Base-by-base conservation (phyloP, 92 coral and sea anemone genomes). In the Palythoa grandiflora region DNA sequence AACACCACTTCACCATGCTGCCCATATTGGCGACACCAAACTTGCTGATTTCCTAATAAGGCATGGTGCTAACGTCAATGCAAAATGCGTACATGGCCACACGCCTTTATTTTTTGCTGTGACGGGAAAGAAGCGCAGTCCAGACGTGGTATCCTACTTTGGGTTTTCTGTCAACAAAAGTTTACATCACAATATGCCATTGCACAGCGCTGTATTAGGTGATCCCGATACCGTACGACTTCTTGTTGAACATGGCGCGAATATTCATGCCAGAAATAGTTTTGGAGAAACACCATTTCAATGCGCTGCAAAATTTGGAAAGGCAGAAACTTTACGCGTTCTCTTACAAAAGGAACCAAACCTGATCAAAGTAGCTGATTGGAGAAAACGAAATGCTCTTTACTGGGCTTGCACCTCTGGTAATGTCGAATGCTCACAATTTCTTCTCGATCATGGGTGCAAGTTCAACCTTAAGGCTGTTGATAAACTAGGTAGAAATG, bases 1-100 rank as follows among this genome's bases (percentile, higher is more conserved):
- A 81, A 81, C 86, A 15, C 75, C 86, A 2, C 86, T 81, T 81
- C 86, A 81, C 53, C 15, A 35, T 68, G 75, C 86, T 61, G 86
- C 86, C 28, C 7, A 21, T 38, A 63, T 35, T 74, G 60, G 6
- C 75, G 61, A 28, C 28, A 28, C 28, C 28, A 28, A 28, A 28
- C 28, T 28, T 28, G 28, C 28, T 28, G 28, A 28, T 63, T 38
- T 81, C 35, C 75, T 81, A 38, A 61, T 81, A 48, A n/a, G 15
- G 17, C 75, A 81, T 81, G 86, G 86, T 9, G 86, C 86, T 61
- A 68, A 61, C 10, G 51, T 80, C 47, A 59, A 28, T 28, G 51
- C 74, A 14, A 81, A 17, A 38, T 16, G 20, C 17, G 9, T 11
- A 36, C 0, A 8, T 81, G 86, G 86, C 9, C 13, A 61, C 50